Conservation (phyloP, 2,797 vertebrate genomes). For the Myiotriccus ornatus region DNA sequence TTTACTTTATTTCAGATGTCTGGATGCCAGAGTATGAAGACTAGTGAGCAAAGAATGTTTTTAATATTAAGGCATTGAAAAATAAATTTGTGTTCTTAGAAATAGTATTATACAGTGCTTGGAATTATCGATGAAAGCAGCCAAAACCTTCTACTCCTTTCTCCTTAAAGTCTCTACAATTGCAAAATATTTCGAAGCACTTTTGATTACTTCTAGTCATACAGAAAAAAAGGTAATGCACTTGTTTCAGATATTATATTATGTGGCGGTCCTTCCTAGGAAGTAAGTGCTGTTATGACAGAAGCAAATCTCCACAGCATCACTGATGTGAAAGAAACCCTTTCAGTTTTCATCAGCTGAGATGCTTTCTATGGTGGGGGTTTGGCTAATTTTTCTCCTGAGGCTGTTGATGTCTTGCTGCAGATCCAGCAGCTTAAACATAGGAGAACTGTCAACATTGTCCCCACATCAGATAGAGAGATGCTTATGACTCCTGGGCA, state of each 20-base stretch:
- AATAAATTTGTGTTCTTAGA: neutral
- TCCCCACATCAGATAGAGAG: neutral
- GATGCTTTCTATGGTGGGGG: neutral
- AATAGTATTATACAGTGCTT: neutral
- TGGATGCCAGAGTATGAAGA: neutral
- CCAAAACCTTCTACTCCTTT: neutral
- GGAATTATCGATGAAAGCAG: neutral
- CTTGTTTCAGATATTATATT: conserved; percentile 27
- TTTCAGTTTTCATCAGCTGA: conserved; percentile 13
- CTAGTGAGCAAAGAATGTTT: neutral
- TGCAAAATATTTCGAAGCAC: neutral
- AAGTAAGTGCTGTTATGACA: conserved; percentile 46
- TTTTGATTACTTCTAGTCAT: conserved; percentile 34
- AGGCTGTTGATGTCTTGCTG: conserved; percentile 8
- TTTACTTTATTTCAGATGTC: neutral
- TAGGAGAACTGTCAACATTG: neutral
- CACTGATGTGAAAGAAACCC: conserved; percentile 26
- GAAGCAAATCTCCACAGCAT: conserved; percentile 26
- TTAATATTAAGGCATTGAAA: neutral
- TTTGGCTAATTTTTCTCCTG: conserved; percentile 7
- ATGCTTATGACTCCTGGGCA: neutral
- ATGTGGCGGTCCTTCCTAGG: neutral
- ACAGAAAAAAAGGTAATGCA: neutral
- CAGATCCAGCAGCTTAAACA: neutral
- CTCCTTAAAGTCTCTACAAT: neutral